phyloP scores from a whole-genome alignment of 1,140 invertebrate species.

The Amyelois transitella region DNA sequence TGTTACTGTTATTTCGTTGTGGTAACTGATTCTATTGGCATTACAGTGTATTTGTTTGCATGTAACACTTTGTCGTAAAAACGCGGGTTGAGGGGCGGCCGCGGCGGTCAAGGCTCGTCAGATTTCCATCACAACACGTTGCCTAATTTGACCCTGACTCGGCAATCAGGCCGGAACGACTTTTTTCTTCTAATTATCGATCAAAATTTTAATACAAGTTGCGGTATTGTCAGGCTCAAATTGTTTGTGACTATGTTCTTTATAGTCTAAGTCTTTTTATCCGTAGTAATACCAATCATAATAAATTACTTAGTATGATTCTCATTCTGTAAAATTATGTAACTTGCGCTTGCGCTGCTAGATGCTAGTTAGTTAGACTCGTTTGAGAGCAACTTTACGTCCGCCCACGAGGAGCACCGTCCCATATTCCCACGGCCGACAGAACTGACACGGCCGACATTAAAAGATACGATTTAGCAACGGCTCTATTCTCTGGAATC shows the following conservation, averaged over 20 bases:
- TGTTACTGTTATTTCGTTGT: not conserved
- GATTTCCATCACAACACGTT: conserved; percentile 49
- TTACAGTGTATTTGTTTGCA: not conserved
- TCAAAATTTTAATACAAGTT: conserved; percentile 27
- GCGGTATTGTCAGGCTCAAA: conserved; percentile 11
- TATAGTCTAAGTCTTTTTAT: too few relatives aligned
- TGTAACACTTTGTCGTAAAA: conserved; percentile 10
- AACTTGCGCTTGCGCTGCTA: not conserved
- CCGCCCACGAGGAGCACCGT: conserved; percentile 23
- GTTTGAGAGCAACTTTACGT: conserved; percentile 3
- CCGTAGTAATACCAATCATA: not conserved
- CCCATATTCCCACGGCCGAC: conserved; percentile 47
- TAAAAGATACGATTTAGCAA: conserved; percentile 38
- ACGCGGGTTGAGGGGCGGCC: conserved; percentile 41
- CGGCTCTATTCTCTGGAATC: conserved; percentile 34
- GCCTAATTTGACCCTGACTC: conserved; percentile 60
- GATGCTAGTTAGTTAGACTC: not conserved
- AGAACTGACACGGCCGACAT: conserved; percentile 25
- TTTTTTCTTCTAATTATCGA: conserved; percentile 52
- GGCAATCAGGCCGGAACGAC: conserved; percentile 64
- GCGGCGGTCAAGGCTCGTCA: conserved; percentile 46
- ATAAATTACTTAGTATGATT: not conserved
- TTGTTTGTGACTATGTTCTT: too few relatives aligned
- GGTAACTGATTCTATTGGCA: not conserved
- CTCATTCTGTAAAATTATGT: not conserved